Base-by-base conservation (phyloP, 2,113 vertebrate genomes). In the Ameiurus melas region DNA sequence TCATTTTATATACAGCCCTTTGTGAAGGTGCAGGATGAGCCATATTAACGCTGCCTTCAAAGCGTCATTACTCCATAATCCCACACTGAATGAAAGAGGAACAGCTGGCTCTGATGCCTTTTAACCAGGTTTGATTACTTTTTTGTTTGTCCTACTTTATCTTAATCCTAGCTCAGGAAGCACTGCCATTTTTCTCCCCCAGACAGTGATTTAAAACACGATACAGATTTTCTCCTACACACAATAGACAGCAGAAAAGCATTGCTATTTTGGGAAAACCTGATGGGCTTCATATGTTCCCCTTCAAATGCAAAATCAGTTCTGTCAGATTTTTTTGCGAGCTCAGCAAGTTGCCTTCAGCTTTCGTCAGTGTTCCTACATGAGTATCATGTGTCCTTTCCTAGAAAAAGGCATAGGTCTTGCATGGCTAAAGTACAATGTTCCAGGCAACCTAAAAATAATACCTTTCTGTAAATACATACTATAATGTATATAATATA, bases 81-180 rank as follows among this genome's bases (percentile, higher is more conserved):
- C 92, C 83, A 92, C 92, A 94, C 94, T 93, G 91, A 85, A 86
- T 93, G 88, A 91, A 92, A 91, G 90, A 93, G 90, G 86, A 94
- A 95, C 95, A 95, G 94, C 94, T 94, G 95, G 92, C 93, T 93
- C 79, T 83, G 91, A 94, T 94, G 93, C 92, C 91, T 93, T 95
- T 94, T 92, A 93, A 93, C 89, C 87, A 94, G 94, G 85, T 95
- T 94, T 92, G 91, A 88, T 88, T 92, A 86, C 57, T 94, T 94
- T 94, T 95, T 94, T 90, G 94, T 94, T 95, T 94, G 95, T 95
- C 94, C 95, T 93, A 95, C 92, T 96, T 96, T 95, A 93, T 92
- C 92, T 90, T 95, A 95, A 96, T 95, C 94, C 93, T 55, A 82
- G 90, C 87, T 89, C 39, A 78, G 84, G 90, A 91, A 91, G 91